phyloP scores from a whole-genome alignment of 2,888 invertebrate genomes.

The Mechanitis messenoides region DNA sequence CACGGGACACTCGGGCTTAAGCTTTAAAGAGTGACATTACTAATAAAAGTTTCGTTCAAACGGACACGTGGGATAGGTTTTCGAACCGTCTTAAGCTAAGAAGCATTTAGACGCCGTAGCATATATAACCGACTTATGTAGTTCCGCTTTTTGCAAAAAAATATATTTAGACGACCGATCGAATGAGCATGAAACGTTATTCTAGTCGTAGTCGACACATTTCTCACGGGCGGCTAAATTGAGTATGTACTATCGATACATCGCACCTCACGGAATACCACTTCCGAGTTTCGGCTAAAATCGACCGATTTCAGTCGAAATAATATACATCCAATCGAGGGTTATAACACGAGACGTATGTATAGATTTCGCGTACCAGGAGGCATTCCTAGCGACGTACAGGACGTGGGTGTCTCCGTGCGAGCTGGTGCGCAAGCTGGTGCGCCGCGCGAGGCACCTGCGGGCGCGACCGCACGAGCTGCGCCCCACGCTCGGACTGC shows the following conservation, averaged over 20 bases:
- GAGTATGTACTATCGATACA: too few species aligned
- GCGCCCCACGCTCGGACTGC: slow-evolving; percentile 92
- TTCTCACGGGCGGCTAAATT: too few species aligned
- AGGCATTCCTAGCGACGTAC: slow-evolving; percentile 98
- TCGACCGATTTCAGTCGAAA: not conserved
- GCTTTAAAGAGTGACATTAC: slow-evolving; percentile 1
- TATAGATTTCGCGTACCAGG: slow-evolving; percentile 94
- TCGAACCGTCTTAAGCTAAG: not conserved
- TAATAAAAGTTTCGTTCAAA: not conserved
- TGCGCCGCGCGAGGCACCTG: slow-evolving; percentile 83
- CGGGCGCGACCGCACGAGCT: slow-evolving; percentile 79
- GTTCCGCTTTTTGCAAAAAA: not conserved
- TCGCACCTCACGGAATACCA: too few species aligned
- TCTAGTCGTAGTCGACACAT: not conserved
- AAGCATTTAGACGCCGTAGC: not conserved
- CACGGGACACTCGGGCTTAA: not conserved
- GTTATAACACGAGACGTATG: slow-evolving; percentile 21
- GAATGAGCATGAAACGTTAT: not conserved
- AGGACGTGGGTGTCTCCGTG: slow-evolving; percentile 94
- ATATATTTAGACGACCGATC: not conserved
- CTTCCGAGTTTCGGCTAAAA: not conserved
- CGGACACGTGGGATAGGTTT: not conserved
- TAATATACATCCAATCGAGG: not conserved
- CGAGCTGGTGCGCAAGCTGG: slow-evolving; percentile 90
- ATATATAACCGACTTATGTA: not conserved